Evolutionary conservation across 2,888 invertebrate genomes (phyloP), one percentile per base, ranked within the genome.

Genomic region (Silvanus unidentatus): DNA sequence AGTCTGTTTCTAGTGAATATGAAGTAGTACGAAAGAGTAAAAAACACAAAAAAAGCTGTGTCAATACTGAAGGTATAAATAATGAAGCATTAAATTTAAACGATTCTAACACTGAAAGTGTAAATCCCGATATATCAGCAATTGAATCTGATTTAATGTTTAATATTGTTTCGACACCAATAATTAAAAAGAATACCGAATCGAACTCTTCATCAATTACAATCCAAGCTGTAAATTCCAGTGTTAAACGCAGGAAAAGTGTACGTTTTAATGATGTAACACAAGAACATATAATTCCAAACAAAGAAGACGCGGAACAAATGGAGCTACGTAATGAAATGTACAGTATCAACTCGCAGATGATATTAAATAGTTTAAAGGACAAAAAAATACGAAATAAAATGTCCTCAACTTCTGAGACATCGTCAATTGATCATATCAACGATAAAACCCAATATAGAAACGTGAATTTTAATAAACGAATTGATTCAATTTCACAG

Each of bases 231-330:
- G n/a, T n/a, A 32, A 32, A 12, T 32, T 9, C 28, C 10, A 32
- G 4, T 32, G 32, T 12, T 5, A 48, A 35, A 38, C 46, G 54
- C 39, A 49, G 53, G 16, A 59, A 56, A 49, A 62, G 54, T 43
- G 37, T 66, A 0, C 54, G 65, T 38, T 67, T 68, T 45, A 66
- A 60, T 45, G 57, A 65, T 16, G 55, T 61, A 1, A 63, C 60
- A 3, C 52, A 63, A 47, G 62, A 66, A 47, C 43, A 55, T 10
- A 59, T 65, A n/a, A 66, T 68, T n/a, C 62, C 63, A 8, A 58
- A 53, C 39, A 60, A 62, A 29, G 59, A 62, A 30, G 57, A 62
- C 39, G 16, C 55, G 10, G 43, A 49, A 32, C 42, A 38, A n/a
- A 43, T 28, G 36, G 37, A 32, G 13, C 29, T 41, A 36, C 2